Evolutionary conservation across 2,888 invertebrate genomes (phyloP).

Genomic region (Tipula confusa): DNA sequence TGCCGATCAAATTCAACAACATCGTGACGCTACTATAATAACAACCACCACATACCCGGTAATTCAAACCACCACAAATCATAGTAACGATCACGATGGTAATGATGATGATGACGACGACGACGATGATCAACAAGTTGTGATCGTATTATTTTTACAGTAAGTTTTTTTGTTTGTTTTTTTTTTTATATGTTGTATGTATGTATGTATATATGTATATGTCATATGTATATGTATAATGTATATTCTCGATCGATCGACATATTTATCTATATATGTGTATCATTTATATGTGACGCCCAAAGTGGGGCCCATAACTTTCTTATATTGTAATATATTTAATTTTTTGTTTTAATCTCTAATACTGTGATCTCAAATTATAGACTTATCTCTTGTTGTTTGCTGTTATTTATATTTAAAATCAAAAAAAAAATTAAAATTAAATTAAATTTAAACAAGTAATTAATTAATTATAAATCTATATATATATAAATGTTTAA

Average conservation of each 20-base stretch:
- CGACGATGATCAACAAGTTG: slow-evolving; percentile 30
- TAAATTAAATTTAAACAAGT: slow-evolving; percentile 28
- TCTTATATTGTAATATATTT: neutral
- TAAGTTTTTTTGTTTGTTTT: neutral
- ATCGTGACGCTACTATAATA: neutral
- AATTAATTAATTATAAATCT: slow-evolving; percentile 7
- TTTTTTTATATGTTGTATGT: neutral
- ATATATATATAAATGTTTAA: slow-evolving; percentile 26
- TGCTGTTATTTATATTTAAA: slow-evolving; percentile 27
- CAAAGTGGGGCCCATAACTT: neutral
- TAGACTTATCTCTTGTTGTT: slow-evolving; percentile 30
- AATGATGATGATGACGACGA: slow-evolving; percentile 25
- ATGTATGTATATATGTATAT: neutral
- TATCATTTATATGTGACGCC: slow-evolving; percentile 28
- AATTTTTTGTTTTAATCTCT: slow-evolving; percentile 46
- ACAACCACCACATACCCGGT: neutral
- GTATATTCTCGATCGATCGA: slow-evolving; percentile 28
- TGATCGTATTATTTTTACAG: slow-evolving; percentile 30
- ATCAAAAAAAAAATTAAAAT: too few relatives aligned
- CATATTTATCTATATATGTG: neutral
- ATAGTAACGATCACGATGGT: neutral
- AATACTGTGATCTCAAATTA: slow-evolving; percentile 51
- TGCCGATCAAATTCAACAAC: slow-evolving; percentile 28
- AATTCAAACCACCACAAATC: neutral
- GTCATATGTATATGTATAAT: neutral